These are phyloP conservation scores for Nothocercus nigrocapillus DNA, from an alignment of 2,113 vertebrate genomes.

Conservation along the genomic window DNA sequence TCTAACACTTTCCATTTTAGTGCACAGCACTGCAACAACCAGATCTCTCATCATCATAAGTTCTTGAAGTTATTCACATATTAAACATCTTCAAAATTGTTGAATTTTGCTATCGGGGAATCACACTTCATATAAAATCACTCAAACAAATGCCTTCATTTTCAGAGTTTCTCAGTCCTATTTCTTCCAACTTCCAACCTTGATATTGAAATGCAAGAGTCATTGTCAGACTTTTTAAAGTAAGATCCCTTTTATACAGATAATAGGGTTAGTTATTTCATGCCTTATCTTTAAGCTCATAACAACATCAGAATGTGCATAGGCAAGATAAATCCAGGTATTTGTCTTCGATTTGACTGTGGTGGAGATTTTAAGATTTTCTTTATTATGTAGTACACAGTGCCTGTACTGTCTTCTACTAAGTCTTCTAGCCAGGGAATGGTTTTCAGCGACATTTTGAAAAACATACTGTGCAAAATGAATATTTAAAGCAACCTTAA, in stretches of 20 bases:
- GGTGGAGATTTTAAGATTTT: not conserved
- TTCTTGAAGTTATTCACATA: not conserved
- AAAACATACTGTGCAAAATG: not conserved
- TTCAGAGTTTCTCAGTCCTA: not conserved
- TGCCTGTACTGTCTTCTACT: not conserved
- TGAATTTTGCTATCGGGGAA: not conserved
- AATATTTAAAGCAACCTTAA: conserved; percentile 14
- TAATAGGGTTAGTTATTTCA: conserved; percentile 1
- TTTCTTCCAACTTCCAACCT: not conserved
- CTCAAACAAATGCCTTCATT: not conserved
- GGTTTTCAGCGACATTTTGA: not conserved
- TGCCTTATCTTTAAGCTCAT: not conserved
- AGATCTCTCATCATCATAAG: accelerated
- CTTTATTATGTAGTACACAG: not conserved
- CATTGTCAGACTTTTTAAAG: not conserved
- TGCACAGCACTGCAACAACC: not conserved
- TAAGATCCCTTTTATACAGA: not conserved
- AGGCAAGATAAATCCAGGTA: not conserved
- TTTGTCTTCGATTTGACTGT: not conserved
- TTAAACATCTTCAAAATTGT: not conserved
- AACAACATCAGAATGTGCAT: not conserved
- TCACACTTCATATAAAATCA: not conserved
- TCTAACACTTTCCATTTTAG: not conserved
- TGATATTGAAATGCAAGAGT: not conserved
- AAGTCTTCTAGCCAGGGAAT: not conserved